Evolutionary conservation across 2,888 invertebrate genomes (phyloP).

Genomic region (Aelia acuminata): DNA sequence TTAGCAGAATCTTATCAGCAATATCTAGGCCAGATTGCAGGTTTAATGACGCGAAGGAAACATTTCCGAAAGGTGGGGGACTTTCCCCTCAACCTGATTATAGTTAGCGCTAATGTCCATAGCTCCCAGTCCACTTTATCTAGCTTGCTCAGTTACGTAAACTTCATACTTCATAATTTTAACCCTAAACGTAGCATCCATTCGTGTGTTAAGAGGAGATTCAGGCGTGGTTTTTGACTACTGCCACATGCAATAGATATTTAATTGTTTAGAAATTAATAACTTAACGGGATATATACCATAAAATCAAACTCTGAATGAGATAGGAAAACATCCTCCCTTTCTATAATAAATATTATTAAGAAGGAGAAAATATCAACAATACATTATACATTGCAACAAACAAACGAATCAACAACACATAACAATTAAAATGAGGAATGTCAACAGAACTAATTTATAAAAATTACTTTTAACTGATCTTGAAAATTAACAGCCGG

Average conservation of each 20-base stretch:
- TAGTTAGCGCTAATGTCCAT: background rate
- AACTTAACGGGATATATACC: background rate
- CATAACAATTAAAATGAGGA: too few species aligned
- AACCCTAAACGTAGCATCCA: background rate
- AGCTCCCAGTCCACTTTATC: background rate
- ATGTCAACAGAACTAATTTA: too few species aligned
- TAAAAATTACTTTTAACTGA: too few species aligned
- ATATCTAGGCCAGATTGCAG: constrained; percentile 30
- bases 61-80: background rate
- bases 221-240: too few species aligned
- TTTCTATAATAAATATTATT: too few species aligned
- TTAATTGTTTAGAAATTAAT: background rate
- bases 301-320: too few species aligned
- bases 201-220: background rate
- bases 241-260: background rate
- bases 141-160: background rate
- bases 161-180: background rate
- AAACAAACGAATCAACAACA: too few species aligned
- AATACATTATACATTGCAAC: too few species aligned
- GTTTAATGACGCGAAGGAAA: constrained; percentile 10
- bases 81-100: constrained; percentile 37
- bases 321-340: too few species aligned
- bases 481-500: too few species aligned
- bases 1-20: background rate
- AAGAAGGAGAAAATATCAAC: too few species aligned